Conservation (phyloP, 2,888 invertebrate genomes). For the Nowickia ferox region DNA sequence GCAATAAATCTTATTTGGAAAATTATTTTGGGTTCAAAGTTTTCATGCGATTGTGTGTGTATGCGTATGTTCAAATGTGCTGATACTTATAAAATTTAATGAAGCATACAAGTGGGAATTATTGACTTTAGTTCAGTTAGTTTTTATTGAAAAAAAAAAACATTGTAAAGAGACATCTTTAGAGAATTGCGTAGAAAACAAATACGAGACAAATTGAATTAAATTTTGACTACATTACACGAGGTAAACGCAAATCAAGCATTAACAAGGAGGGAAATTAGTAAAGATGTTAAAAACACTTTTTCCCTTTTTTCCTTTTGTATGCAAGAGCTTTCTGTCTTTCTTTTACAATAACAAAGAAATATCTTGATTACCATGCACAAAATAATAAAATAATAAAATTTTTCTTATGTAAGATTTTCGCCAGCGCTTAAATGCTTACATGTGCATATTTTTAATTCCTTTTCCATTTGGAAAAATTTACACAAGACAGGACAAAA, state of each 20-base stretch:
- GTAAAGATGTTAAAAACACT: not conserved
- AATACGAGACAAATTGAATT: constrained; percentile 60
- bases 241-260: constrained; percentile 18
- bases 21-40: constrained; percentile 61
- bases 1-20: constrained; percentile 70
- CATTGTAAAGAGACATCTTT: constrained; percentile 28
- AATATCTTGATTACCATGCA: no score
- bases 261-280: not conserved
- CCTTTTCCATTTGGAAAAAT: no score
- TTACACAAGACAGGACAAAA: no score
- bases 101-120: constrained; percentile 72
- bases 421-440: no score
- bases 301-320: not conserved
- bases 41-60: constrained; percentile 1
- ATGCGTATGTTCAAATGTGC: constrained; percentile 9
- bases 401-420: no score
- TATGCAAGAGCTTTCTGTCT: not conserved
- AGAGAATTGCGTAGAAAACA: constrained; percentile 42
- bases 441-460: no score
- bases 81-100: constrained; percentile 66
- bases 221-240: constrained; percentile 53
- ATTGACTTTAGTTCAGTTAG: constrained; percentile 60
- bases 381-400: no score
- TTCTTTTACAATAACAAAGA: not conserved
- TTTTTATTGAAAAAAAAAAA: constrained; percentile 11